phyloP scores from a whole-genome alignment of 2,888 invertebrate species.

The Creontiades dilutus region DNA sequence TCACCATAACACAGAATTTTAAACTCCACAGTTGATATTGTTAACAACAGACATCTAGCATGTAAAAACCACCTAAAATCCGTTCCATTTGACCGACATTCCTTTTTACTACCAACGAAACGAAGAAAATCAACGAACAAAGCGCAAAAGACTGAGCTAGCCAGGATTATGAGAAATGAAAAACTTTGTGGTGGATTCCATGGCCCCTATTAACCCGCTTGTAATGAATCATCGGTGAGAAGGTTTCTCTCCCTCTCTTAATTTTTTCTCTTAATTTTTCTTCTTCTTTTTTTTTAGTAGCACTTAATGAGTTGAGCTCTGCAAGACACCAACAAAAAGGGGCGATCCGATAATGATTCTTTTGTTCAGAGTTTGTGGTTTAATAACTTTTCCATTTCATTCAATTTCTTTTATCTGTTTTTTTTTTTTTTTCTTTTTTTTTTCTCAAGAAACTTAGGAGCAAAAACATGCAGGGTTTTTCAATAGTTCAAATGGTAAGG shows the following conservation, averaged over 20 bases:
- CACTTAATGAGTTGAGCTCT: slow-evolving; percentile 16
- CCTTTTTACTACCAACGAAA: not conserved
- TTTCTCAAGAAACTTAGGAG: too few relatives aligned
- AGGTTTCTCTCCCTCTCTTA: not conserved
- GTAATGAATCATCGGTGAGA: slow-evolving; percentile 19
- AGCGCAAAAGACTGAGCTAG: not conserved
- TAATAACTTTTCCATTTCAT: not conserved
- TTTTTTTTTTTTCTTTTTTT: too few relatives aligned
- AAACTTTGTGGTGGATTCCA: not conserved
- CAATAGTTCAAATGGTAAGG: too few relatives aligned
- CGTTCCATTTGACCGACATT: not conserved
- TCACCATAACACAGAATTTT: too few relatives aligned
- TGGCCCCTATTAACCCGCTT: not conserved
- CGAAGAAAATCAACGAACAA: not conserved
- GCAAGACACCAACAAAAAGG: not conserved
- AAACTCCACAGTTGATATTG: too few relatives aligned
- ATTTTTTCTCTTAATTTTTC: not conserved
- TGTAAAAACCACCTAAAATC: not conserved
- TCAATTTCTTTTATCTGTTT: too few relatives aligned
- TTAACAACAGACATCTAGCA: too few relatives aligned
- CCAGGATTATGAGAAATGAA: not conserved
- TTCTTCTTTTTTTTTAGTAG: not conserved
- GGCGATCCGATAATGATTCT: slow-evolving; percentile 27
- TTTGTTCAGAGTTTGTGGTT: slow-evolving; percentile 1
- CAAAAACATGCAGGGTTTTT: too few relatives aligned